Percentiles rank a stretch among this genome's conserved stretches.
Evolutionary conservation across 2,797 vertebrate genomes (phyloP).

Genomic region (Hipposideros larvatus): DNA sequence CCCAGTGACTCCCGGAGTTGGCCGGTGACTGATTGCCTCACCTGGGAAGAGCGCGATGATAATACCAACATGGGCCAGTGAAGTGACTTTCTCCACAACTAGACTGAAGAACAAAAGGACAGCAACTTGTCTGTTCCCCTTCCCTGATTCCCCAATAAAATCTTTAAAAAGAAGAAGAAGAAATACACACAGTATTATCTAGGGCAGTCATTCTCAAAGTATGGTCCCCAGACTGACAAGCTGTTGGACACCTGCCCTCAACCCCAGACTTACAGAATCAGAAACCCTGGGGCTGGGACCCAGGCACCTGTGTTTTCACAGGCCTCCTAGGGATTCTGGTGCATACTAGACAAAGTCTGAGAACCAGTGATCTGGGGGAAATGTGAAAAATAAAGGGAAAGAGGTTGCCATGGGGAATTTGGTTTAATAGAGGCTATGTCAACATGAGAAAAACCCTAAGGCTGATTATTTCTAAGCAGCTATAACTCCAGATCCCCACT

Average conservation of each 20-base stretch:
- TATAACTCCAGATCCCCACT: not conserved
- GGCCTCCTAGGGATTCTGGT: not conserved
- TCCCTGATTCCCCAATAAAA: no score
- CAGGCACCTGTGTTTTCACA: not conserved
- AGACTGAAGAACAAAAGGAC: no score
- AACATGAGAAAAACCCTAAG: not conserved
- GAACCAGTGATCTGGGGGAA: not conserved
- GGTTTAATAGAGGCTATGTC: not conserved
- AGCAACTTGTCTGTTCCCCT: no score
- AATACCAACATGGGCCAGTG: no score
- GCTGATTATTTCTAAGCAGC: not conserved
- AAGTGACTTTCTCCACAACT: no score
- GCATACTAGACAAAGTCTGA: not conserved
- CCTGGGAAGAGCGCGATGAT: no score
- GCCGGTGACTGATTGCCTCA: no score
- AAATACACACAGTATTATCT: no score
- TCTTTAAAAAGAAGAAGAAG: no score
- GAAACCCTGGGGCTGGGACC: not conserved
- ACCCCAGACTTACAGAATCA: not conserved
- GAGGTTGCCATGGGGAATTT: not conserved
- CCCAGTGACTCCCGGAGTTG: not conserved
- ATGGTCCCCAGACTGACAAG: not conserved
- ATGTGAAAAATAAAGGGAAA: not conserved
- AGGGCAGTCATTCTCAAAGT: not conserved
- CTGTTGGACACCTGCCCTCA: not conserved